Evolutionary conservation across 2,113 vertebrate species (phyloP).

Genomic region (Ochotona curzoniae): DNA sequence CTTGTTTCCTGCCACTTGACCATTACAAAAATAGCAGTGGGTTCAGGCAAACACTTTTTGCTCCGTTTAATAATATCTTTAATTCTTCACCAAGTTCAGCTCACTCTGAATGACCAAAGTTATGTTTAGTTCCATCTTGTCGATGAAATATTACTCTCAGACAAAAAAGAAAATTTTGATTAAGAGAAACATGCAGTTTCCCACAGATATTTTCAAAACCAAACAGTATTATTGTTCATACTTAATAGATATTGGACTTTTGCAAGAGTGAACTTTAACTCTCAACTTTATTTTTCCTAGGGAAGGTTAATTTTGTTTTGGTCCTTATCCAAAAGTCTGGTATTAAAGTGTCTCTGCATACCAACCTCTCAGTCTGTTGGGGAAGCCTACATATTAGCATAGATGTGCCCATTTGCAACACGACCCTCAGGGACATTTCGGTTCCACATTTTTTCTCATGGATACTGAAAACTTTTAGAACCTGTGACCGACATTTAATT

Average conservation of each 20-base stretch:
- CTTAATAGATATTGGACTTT: neutral
- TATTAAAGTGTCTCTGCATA: neutral
- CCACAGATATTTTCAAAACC: neutral
- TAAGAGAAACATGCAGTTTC: neutral
- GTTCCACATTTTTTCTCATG: constrained; percentile 14
- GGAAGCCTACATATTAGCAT: neutral
- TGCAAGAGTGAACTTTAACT: neutral
- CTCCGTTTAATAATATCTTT: neutral
- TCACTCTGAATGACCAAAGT: neutral
- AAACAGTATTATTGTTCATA: neutral
- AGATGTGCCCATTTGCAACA: constrained; percentile 45
- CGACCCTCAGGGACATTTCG: neutral
- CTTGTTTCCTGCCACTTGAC: neutral
- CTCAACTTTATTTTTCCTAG: neutral
- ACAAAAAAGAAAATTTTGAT: neutral
- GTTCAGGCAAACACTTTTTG: neutral
- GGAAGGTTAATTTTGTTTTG: neutral
- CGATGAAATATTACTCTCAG: no score
- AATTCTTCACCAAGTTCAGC: neutral
- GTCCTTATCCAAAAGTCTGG: neutral
- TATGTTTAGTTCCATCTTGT: no score
- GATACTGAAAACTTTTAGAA: constrained; percentile 23
- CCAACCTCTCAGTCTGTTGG: neutral
- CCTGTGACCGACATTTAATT: neutral
- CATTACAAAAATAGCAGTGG: neutral